Evolutionary conservation across 2,888 invertebrate genomes (phyloP).

Genomic region (Uloborus plumipes): DNA sequence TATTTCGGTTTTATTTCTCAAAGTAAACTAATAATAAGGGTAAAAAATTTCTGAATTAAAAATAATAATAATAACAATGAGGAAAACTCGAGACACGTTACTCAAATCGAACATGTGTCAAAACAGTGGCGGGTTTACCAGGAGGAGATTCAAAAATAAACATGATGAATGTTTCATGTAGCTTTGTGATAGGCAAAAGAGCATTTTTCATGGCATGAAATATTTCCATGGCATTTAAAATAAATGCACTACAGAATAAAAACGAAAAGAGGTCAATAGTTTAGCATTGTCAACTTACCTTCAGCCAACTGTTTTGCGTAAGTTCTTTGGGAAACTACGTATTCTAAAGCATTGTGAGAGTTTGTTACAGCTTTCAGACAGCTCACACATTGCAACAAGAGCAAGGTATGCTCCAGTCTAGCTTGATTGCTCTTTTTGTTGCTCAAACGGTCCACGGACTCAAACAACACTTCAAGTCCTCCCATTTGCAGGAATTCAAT

Average conservation of each 20-base stretch:
- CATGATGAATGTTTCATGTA: too few relatives aligned
- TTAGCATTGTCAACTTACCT: constrained; percentile 68
- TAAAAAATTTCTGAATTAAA: too few relatives aligned
- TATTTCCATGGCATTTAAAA: too few relatives aligned
- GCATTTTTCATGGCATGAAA: too few relatives aligned
- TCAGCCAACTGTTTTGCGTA: constrained; percentile 71
- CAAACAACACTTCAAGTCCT: constrained; percentile 72
- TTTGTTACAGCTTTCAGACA: constrained; percentile 73
- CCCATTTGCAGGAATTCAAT: constrained; percentile 72
- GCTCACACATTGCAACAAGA: constrained; percentile 72
- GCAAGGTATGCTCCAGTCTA: constrained; percentile 71
- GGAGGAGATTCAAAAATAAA: too few relatives aligned
- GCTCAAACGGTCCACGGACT: constrained; percentile 71
- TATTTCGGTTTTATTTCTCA: too few relatives aligned
- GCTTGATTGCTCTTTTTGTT: constrained; percentile 67
- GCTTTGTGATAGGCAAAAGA: too few relatives aligned
- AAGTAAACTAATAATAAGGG: too few relatives aligned
- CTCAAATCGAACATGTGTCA: too few relatives aligned
- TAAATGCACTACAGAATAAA: background rate
- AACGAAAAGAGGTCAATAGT: background rate
- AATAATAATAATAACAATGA: too few relatives aligned
- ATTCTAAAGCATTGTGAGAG: constrained; percentile 71
- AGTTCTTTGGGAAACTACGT: constrained; percentile 70
- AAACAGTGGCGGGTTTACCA: too few relatives aligned
- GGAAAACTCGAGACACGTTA: too few relatives aligned